Evolutionary conservation across 2,113 vertebrate genomes (phyloP).

Genomic region (Suricata suricatta): DNA sequence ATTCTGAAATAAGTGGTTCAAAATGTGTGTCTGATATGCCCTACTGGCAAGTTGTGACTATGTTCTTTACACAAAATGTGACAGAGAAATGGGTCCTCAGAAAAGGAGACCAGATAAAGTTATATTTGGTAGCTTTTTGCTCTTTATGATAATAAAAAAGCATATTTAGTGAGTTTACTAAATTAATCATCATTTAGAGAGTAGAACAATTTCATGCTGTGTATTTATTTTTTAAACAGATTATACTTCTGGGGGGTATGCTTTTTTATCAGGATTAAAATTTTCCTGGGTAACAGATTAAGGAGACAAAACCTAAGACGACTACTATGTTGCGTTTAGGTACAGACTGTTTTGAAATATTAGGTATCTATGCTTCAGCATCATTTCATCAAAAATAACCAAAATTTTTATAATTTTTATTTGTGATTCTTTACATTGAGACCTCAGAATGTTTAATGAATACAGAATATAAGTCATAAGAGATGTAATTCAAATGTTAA

Average conservation of each 20-base stretch:
- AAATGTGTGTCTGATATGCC: not conserved
- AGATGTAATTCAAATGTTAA: constrained; percentile 36
- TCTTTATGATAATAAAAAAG: not conserved
- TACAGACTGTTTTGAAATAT: not conserved
- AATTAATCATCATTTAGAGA: not conserved
- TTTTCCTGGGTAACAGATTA: not conserved
- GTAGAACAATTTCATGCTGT: not conserved
- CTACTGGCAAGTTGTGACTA: not conserved
- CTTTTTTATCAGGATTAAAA: not conserved
- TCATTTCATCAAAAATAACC: constrained; percentile 9
- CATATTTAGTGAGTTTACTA: not conserved
- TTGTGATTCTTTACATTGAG: not conserved
- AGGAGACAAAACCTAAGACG: not conserved
- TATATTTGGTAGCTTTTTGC: not conserved
- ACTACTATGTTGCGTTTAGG: not conserved
- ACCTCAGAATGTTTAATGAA: not conserved
- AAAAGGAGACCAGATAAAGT: not conserved
- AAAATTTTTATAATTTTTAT: not conserved
- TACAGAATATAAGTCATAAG: constrained; percentile 2
- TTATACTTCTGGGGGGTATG: not conserved
- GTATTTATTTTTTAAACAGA: not conserved
- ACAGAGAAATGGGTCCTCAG: not conserved
- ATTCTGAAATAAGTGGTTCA: not conserved
- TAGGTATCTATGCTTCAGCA: not conserved
- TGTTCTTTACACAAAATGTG: not conserved